These are phyloP conservation scores for Mirounga angustirostris DNA, from an alignment of 2,113 vertebrate species.

Conservation along the genomic window DNA sequence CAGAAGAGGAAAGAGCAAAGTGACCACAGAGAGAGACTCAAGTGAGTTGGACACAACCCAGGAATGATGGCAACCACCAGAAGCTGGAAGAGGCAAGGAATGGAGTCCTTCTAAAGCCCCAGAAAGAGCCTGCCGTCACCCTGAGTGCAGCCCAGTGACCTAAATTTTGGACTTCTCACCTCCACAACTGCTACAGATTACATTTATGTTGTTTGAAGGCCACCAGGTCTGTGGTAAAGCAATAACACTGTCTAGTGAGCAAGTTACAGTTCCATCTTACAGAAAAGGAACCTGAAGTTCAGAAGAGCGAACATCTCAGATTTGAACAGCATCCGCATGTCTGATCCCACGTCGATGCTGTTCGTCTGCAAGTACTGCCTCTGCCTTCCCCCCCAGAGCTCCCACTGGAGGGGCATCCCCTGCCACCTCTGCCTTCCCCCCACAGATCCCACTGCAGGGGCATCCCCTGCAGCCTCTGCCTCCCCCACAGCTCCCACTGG, in stretches of 20 bases:
- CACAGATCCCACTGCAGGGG: no score
- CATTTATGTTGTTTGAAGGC: not conserved
- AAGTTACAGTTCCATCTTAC: not conserved
- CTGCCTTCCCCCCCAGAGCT: not conserved
- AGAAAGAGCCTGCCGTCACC: not conserved
- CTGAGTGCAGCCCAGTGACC: not conserved
- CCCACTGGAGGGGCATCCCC: no score
- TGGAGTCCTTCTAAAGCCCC: fast-evolving
- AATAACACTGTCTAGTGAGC: not conserved
- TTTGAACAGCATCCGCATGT: not conserved
- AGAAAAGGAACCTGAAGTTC: not conserved
- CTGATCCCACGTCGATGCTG: not conserved
- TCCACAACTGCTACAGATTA: not conserved
- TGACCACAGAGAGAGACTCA: not conserved
- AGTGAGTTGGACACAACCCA: not conserved
- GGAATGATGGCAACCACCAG: not conserved
- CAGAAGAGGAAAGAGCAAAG: not conserved
- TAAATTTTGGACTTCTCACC: not conserved
- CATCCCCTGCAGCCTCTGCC: no score
- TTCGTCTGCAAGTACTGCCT: not conserved
- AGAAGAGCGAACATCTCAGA: not conserved
- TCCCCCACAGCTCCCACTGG: no score
- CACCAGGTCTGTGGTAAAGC: not conserved
- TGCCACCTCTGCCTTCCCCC: no score
- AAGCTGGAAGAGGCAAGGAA: not conserved